These are phyloP conservation scores for Asobara japonica DNA, from an alignment of 1,140 invertebrate genomes.

Conservation along the genomic window DNA sequence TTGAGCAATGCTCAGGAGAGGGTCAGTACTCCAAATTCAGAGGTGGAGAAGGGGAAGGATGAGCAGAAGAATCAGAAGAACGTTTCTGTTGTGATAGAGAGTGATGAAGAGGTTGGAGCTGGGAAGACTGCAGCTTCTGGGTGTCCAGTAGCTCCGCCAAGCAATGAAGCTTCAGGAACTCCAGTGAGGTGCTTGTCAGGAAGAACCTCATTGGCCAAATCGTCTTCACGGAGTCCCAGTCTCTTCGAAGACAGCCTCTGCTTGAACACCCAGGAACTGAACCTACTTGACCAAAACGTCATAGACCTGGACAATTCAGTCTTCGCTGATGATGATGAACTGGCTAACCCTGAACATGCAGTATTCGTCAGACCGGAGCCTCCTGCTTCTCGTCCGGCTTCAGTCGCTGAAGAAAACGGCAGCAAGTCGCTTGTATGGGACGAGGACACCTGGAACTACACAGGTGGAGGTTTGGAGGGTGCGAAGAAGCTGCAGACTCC, in stretches of 20 bases:
- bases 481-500: conserved; percentile 2
- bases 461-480: not conserved
- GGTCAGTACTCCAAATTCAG: too few relatives aligned
- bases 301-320: conserved; percentile 6
- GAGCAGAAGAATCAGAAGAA: too few relatives aligned
- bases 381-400: not conserved
- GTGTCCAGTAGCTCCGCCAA: not conserved
- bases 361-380: not conserved
- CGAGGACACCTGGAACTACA: conserved; percentile 55
- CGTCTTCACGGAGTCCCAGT: conserved; percentile 48
- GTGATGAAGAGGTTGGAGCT: not conserved
- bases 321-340: not conserved
- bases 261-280: conserved; percentile 56
- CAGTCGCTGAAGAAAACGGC: not conserved
- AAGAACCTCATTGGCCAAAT: not conserved
- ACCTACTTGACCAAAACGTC: conserved; percentile 31
- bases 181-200: not conserved
- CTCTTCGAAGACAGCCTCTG: conserved; percentile 59
- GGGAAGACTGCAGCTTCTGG: not conserved
- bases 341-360: not conserved
- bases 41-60: too few relatives aligned
- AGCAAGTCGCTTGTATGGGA: conserved; percentile 45
- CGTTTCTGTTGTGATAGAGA: too few relatives aligned
- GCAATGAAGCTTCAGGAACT: not conserved
- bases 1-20: too few relatives aligned